Base-by-base conservation (phyloP, 2,113 vertebrate genomes). In the Python bivittatus region DNA sequence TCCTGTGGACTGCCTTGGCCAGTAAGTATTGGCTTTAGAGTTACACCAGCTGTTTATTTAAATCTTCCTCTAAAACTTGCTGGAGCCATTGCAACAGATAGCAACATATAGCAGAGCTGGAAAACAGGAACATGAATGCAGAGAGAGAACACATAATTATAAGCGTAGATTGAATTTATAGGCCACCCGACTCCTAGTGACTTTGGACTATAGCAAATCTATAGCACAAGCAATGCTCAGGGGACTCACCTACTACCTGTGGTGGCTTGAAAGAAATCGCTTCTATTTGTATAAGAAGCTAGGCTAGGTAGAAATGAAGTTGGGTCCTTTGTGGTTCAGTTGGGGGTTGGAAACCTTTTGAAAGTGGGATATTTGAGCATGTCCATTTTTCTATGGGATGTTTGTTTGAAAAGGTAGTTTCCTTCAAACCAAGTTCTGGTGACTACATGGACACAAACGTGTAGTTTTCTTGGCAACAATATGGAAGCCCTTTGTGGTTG, bases 1-100 rank as follows among this genome's bases (percentile, higher is more conserved):
- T 94, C 92, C 94, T 0, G 86, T 92, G 95, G 97, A 92, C 87
- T 68, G 86, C 57, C 58, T 88, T 96, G 94, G 97, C 97, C 94
- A 96, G 95, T 91, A 94, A 56, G 13, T 0, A 0, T 1, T 96
- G 96, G 97, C 96, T 72, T 84, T 83, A 48, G 95, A 97, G 97
- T 94, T 96, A 97, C 93, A 97, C 97, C 98, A 98, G 98, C 98
- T 98, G 98, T 98, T 98, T 98, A 97, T 98, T 98, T 98, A 98
- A 98, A 97, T 96, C 96, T 92, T 91, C 92, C 87, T 94, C 95
- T 95, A 90, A 96, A 95, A 96, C 95, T 91, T 95, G 83, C 92
- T 96, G 93, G 94, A 96, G 93, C 87, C 93, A 96, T 96, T 96
- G 86, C 90, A 94, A 91, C 33, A 92, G 89, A 84, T 88, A 79